Evolutionary conservation across 2,113 vertebrate genomes (phyloP), one percentile per base, ranked within the genome.

Genomic region (Cnemophilus loriae): DNA sequence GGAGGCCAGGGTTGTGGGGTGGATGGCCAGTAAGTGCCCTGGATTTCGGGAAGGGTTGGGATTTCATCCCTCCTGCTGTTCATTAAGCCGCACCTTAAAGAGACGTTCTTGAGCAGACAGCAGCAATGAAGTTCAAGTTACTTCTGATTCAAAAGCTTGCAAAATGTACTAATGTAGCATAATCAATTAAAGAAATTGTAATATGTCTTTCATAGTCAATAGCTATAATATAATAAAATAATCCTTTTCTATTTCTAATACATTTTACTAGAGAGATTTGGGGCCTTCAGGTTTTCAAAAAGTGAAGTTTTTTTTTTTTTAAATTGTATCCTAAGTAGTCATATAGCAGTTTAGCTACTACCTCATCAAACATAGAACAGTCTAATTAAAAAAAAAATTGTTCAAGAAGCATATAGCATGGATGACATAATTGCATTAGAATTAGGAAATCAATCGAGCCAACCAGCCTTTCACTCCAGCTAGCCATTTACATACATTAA

Each of bases 401-500:
- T 65, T 94, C 92, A 96, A 87, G 74, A 87, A 78, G 64, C 90
- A 89, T 92, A 90, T 76, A 94, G 77, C 84, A 94, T 82, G 80
- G 76, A 78, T 92, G 92, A 93, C 70, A 92, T 91, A 93, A 96
- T 81, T 92, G 80, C 88, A 90, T 84, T 82, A 90, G 84, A 89
- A 85, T 91, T 79, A 70, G 85, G 68, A 80, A 84, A 92, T 87
- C 82, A 92, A 75, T 88, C 1, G 13, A 84, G 55, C 80, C 26
- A 3, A 60, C 68, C 49, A 63, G 69, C 52, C 91, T 79, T 95
- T 96, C 73, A 89, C 73, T 94, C 69, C 73, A 65, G 69, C 76
- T 94, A 90, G 27, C 85, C 85, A 93, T 95, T 89, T 96, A 75
- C 88, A 85, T 96, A 82, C 84, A 75, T 89, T 95, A 78, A 90